Evolutionary conservation across 2,888 invertebrate species (phyloP), one percentile per base, ranked within the genome.

Genomic region (Eupithecia abbreviata): DNA sequence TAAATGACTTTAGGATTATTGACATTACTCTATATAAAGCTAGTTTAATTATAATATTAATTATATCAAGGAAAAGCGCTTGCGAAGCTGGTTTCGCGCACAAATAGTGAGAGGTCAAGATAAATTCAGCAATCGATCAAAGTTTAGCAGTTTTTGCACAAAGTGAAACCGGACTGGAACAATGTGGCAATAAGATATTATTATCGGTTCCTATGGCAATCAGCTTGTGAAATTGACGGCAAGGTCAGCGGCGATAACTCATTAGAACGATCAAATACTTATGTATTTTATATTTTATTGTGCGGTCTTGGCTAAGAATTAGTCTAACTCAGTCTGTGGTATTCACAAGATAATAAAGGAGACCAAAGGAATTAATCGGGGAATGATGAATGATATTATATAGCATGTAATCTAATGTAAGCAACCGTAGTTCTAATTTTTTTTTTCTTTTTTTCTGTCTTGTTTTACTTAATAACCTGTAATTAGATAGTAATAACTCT

Each of bases 161-260:
- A 30, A 62, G 62, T 10, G 62, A 62, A 62, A 62, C 30, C 30
- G 10, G 62, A 30, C 62, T 62, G 30, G 18, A 58, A 3, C 18
- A 62, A 12, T 62, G 62, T 62, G 12, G 30, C 62, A 62, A 62
- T 62, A 10, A 62, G 30, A 62, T 62, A 62, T 62, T 58, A 58
- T 58, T 69, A 68, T 13, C 69, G 69, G 76, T 76, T 76, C 69
- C 69, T 65, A 72, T 65, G 30, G 58, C 42, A 41, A 72, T 55
- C 71, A 45, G 70, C 49, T 75, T 73, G 47, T 15, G 68, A 66
- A 75, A 75, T 58, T 51, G 66, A 43, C 71, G 18, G 42, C 80
- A 76, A 80, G 80, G 80, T 80, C 77, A 65, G 67, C 47, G 66
- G 42, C 66, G 66, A 66, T 66, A 42, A 66, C 66, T 66, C 15